Conservation (phyloP, 2,113 vertebrate genomes). For the Heterocephalus glaber region DNA sequence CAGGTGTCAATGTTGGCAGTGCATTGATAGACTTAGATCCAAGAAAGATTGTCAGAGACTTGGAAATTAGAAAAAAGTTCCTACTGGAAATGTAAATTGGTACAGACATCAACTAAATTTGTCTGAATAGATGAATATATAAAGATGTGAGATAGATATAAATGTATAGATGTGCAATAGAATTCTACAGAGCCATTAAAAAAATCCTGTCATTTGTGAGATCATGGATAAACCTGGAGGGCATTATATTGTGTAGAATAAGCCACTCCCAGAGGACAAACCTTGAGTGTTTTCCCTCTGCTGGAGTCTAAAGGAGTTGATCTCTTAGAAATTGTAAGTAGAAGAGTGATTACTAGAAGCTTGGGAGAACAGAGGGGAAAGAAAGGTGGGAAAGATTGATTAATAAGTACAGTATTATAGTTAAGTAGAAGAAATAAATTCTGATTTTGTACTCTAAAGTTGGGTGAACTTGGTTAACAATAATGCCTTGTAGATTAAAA, state of each 20-base stretch:
- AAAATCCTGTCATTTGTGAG: not conserved
- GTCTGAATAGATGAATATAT: not conserved
- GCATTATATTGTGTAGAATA: not conserved
- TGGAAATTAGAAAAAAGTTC: not conserved
- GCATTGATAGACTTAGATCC: not conserved
- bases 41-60: not conserved
- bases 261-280: not conserved
- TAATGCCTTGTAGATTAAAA: not conserved
- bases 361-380: not conserved
- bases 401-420: not conserved
- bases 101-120: not conserved
- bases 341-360: not conserved
- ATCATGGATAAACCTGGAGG: not conserved
- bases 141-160: not conserved
- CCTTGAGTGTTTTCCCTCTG: no score
- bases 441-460: no score
- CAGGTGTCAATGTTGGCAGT: not conserved
- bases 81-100: not conserved
- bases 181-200: not conserved
- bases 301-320: not conserved
- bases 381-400: not conserved
- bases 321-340: not conserved
- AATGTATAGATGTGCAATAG: not conserved
- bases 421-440: not conserved
- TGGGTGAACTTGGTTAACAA: not conserved